A percentile compares a stretch with the other conserved stretches of the same genome.
phyloP scores from a whole-genome alignment of 2,888 invertebrate species.

The Eupithecia inturbata region DNA sequence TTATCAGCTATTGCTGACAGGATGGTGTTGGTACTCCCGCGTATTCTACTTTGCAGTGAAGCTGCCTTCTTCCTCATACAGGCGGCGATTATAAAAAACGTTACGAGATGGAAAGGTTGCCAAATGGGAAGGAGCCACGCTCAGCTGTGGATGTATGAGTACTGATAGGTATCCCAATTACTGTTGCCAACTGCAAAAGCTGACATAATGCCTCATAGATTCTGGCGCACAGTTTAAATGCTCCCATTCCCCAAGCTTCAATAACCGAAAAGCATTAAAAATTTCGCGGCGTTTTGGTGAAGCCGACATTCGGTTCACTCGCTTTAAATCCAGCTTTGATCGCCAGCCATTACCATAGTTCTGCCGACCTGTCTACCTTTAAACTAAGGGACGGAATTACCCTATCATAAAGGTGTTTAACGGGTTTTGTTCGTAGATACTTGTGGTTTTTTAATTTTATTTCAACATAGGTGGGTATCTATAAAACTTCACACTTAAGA shows the following conservation, averaged over 20 bases:
- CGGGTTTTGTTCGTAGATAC: not conserved
- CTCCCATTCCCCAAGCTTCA: slow-evolving; percentile 9
- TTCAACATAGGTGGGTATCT: not conserved
- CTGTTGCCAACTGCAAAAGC: not conserved
- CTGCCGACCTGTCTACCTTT: not conserved
- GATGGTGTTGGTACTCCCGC: too few species aligned
- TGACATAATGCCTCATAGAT: not conserved
- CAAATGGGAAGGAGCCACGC: too few species aligned
- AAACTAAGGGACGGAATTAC: not conserved
- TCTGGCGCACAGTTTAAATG: not conserved
- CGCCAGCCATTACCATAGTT: slow-evolving; percentile 20
- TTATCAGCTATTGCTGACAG: too few species aligned
- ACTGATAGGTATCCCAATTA: not conserved
- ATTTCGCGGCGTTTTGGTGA: slow-evolving; percentile 22
- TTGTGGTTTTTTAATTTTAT: not conserved
- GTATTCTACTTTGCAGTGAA: too few species aligned
- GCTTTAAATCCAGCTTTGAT: slow-evolving; percentile 28
- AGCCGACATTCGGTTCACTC: slow-evolving; percentile 24
- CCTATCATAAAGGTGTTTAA: not conserved
- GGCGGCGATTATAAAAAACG: too few species aligned
- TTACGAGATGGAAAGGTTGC: too few species aligned
- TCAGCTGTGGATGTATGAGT: too few species aligned
- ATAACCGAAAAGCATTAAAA: slow-evolving; percentile 32
- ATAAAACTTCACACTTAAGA: not conserved
- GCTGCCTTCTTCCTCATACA: too few species aligned